phyloP scores from a whole-genome alignment of 2,113 vertebrate species.

The Strigops habroptila region DNA sequence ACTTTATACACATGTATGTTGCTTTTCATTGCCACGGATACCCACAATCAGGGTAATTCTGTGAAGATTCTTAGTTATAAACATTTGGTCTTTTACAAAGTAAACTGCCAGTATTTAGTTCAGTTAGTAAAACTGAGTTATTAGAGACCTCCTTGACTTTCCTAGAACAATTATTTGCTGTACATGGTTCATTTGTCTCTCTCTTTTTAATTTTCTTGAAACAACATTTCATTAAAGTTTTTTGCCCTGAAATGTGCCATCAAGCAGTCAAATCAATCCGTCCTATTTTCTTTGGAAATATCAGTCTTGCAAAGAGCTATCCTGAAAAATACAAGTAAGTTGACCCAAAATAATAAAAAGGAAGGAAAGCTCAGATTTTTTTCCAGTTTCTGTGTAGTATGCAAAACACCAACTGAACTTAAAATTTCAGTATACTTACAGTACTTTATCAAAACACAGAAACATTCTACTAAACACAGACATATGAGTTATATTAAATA shows the following conservation, averaged over 20 bases:
- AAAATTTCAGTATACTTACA: not conserved
- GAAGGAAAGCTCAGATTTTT: not conserved
- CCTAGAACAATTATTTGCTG: conserved; percentile 23
- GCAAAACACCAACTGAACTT: not conserved
- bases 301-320: not conserved
- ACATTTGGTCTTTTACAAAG: conserved; percentile 39
- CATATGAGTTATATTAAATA: not conserved
- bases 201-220: conserved; percentile 37
- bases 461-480: not conserved
- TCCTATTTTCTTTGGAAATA: not conserved
- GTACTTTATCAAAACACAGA: not conserved
- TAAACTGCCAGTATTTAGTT: conserved; percentile 16
- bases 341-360: not conserved
- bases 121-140: conserved; percentile 40
- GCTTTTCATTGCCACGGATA: conserved; percentile 49
- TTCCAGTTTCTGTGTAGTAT: not conserved
- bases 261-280: not conserved
- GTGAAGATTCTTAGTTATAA: conserved; percentile 24
- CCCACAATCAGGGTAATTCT: not conserved
- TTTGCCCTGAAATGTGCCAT: conserved; percentile 6
- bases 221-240: conserved; percentile 24
- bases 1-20: conserved; percentile 23
- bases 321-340: not conserved
- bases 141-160: conserved; percentile 41
- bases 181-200: not conserved